A percentile compares a stretch with the other conserved stretches of the same genome.
phyloP scores from a whole-genome alignment of 2,797 vertebrate species.

The Nannoperca obscura region DNA sequence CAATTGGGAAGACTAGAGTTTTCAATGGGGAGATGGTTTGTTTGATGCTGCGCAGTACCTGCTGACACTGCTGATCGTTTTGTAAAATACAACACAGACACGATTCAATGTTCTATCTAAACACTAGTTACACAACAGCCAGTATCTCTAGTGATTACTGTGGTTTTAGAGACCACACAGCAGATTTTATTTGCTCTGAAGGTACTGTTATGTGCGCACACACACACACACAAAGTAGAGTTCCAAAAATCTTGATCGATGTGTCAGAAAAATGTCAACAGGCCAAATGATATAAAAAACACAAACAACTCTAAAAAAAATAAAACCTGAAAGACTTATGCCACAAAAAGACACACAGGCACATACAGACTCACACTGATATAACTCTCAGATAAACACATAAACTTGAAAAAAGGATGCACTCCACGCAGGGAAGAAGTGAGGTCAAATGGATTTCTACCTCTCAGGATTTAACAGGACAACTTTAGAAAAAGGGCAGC shows the following conservation, averaged over 20 bases:
- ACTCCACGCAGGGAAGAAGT: constrained; percentile 36
- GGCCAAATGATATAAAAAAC: constrained; percentile 58
- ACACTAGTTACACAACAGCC: constrained; percentile 42
- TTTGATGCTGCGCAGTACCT: constrained; percentile 36
- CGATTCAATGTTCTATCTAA: constrained; percentile 28
- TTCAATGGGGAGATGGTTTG: constrained; percentile 17
- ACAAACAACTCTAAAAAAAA: constrained; percentile 34
- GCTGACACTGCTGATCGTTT: constrained; percentile 36
- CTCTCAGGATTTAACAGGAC: constrained; percentile 64
- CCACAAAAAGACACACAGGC: background rate
- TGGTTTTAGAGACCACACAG: constrained; percentile 33
- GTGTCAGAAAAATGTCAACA: constrained; percentile 72
- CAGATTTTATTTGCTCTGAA: constrained; percentile 31
- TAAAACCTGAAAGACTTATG: constrained; percentile 18
- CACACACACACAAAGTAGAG: constrained; percentile 16
- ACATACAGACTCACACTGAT: constrained; percentile 1
- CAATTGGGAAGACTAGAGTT: constrained; percentile 16
- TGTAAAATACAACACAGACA: constrained; percentile 40
- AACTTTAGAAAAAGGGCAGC: constrained; percentile 56
- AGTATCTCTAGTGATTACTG: constrained; percentile 39
- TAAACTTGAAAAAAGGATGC: constrained; percentile 47
- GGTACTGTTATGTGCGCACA: constrained; percentile 13
- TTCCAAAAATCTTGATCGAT: constrained; percentile 66
- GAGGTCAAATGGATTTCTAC: constrained; percentile 75
- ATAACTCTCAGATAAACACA: constrained; percentile 51